These are phyloP conservation scores for Micromussa lordhowensis DNA, from an alignment of 92 coral and sea anemone species.

Conservation along the genomic window DNA sequence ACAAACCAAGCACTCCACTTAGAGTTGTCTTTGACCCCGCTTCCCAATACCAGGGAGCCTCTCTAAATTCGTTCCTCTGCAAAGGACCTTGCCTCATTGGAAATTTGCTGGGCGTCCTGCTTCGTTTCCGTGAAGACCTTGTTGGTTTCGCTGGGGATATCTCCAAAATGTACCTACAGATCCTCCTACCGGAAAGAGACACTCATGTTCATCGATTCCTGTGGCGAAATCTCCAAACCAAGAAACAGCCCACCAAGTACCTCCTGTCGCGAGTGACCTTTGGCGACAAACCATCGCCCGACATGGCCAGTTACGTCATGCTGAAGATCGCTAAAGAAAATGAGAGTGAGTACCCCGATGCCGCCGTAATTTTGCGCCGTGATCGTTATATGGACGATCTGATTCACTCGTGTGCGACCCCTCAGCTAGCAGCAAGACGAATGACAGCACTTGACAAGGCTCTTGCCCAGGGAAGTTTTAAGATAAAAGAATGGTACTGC, in stretches of 20 bases:
- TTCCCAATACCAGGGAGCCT: conserved; percentile 31
- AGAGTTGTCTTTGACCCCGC: conserved; percentile 68
- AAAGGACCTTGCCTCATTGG: conserved; percentile 66
- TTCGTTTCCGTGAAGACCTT: conserved; percentile 61
- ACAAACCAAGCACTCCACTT: conserved; percentile 25
- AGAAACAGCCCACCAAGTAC: conserved; percentile 33
- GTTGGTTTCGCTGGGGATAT: conserved; percentile 60
- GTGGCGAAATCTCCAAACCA: conserved; percentile 40
- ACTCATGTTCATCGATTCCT: conserved; percentile 57
- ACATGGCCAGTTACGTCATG: conserved; percentile 60
- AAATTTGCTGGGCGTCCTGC: conserved; percentile 53
- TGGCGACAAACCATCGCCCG: conserved; percentile 28
- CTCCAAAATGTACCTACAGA: conserved; percentile 69
- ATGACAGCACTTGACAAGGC: no score
- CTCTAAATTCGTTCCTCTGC: no score
- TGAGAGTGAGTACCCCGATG: conserved; percentile 25
- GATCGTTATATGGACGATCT: conserved; percentile 53
- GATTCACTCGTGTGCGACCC: conserved; percentile 35
- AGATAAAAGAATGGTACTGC: no score
- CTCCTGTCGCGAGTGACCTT: conserved; percentile 43
- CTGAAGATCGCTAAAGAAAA: conserved; percentile 52
- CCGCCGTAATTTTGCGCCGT: conserved; percentile 1
- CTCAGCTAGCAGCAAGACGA: conserved; percentile 1
- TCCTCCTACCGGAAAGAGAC: conserved; percentile 44
- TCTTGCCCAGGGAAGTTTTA: no score